Conservation (phyloP, 2,888 invertebrate genomes). For the Gerosis bhagava region DNA sequence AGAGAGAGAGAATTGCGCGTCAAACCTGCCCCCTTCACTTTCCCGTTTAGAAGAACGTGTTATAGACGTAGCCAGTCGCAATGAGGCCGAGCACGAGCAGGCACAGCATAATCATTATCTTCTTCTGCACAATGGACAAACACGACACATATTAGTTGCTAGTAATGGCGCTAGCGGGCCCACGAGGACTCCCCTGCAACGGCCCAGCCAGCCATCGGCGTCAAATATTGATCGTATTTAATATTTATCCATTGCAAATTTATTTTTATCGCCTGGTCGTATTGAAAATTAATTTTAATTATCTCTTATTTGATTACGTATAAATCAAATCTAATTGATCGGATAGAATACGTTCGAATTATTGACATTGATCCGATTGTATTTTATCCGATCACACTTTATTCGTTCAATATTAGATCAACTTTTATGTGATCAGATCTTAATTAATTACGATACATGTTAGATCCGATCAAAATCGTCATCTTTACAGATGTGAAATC, state of each 20-base stretch:
- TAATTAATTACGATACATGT: no score
- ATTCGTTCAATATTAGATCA: no score
- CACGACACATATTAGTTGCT: constrained; percentile 72
- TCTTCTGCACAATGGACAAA: constrained; percentile 90
- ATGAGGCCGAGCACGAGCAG: constrained; percentile 91
- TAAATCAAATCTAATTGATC: no score
- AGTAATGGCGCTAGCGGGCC: constrained; percentile 54
- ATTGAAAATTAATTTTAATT: no score
- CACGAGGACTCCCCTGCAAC: constrained; percentile 37
- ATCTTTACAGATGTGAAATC: no score
- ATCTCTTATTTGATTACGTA: no score
- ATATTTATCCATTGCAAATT: neutral
- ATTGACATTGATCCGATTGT: no score
- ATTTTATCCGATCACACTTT: no score
- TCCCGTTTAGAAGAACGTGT: constrained; percentile 77
- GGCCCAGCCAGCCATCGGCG: constrained; percentile 11
- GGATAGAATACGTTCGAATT: no score
- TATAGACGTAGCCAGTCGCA: constrained; percentile 80
- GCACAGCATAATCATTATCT: constrained; percentile 96
- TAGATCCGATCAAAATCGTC: no score
- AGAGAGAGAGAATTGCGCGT: constrained; percentile 52
- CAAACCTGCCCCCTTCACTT: constrained; percentile 76
- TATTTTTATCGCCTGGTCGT: no score
- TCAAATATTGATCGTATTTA: constrained; percentile 1
- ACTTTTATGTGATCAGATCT: no score